phyloP scores from a whole-genome alignment of 1,140 invertebrate species.

The Pentalonia nigronervosa region DNA sequence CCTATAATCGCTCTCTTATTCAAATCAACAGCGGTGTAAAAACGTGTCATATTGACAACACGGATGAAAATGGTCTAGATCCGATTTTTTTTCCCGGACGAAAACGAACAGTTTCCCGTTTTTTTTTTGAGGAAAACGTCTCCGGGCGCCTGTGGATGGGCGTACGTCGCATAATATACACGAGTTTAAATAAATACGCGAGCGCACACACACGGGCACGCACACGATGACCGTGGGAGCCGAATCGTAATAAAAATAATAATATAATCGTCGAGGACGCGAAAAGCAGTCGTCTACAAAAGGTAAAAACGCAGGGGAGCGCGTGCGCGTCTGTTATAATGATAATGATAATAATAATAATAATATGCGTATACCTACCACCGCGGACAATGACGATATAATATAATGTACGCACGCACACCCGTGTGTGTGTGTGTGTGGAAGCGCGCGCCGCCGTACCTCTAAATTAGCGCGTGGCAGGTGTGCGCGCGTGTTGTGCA shows the following conservation, averaged over 20 bases:
- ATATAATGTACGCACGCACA: background rate
- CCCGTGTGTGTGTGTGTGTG: background rate
- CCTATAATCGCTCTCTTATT: no score
- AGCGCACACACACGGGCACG: background rate
- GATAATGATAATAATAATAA: background rate
- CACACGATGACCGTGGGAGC: slow-evolving; percentile 18
- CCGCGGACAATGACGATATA: slow-evolving; percentile 3
- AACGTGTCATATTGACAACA: no score
- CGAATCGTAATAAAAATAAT: background rate
- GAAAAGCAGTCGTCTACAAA: background rate
- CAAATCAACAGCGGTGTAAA: no score
- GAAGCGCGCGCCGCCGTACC: slow-evolving; percentile 47
- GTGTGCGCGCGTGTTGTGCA: slow-evolving; percentile 56
- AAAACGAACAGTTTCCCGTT: no score
- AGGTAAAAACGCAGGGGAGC: background rate
- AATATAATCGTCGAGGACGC: slow-evolving; percentile 26
- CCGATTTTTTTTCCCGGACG: no score
- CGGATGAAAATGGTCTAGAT: no score
- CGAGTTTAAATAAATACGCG: background rate
- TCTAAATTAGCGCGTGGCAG: slow-evolving; percentile 58
- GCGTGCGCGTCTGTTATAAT: slow-evolving; percentile 19
- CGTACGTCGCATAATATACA: background rate
- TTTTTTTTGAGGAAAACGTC: no score
- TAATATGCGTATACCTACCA: slow-evolving; percentile 13
- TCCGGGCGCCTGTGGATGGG: no score